Base-by-base conservation (phyloP, 2,888 invertebrate species). In the Hedychridium roseum region DNA sequence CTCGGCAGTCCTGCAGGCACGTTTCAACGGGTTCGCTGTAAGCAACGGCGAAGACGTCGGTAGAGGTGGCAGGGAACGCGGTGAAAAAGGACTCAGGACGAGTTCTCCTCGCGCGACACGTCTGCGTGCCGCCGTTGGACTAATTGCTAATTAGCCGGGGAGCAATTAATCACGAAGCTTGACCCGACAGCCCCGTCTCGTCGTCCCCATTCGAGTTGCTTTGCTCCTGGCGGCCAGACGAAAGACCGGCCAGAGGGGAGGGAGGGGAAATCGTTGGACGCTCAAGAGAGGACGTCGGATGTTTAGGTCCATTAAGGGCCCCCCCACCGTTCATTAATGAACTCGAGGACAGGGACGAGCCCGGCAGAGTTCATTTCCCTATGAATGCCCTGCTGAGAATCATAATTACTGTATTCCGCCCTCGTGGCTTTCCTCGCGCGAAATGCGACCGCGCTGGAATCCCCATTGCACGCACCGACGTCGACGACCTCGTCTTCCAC, bases 341-440 rank as follows among this genome's bases (percentile, higher is more conserved):
- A 74, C 73, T 74, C 73, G 70, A 70, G 66, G 73, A 72, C 73
- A 66, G 53, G 60, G 62, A 51, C 61, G 66, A n/a, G n/a, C n/a
- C n/a, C n/a, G n/a, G n/a, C 60, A 60, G 63, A 71, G 68, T 74
- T 68, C 69, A 74, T 73, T 71, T 70, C 66, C 62, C 61, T 57
- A 54, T 68, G 69, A 69, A 71, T 68, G 70, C 66, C 60, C 67
- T 64, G 67, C 63, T 65, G 62, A 61, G 68, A 70, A 70, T 74
- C 70, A 73, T 74, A 74, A 74, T 74, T 73, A 68, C 73, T 70
- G 66, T 72, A 73, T 73, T 69, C 69, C 58, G 60, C 51, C 43
- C 55, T 66, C 65, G 69, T 68, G 64, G 60, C 65, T 61, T 50
- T 53, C 60, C 54, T 65, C 67, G 69, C 69, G 71, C 58, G 57